A percentile compares a stretch with the other conserved stretches of the same genome.
Evolutionary conservation across 2,888 invertebrate genomes (phyloP).

Genomic region (Candidula unifasciata): DNA sequence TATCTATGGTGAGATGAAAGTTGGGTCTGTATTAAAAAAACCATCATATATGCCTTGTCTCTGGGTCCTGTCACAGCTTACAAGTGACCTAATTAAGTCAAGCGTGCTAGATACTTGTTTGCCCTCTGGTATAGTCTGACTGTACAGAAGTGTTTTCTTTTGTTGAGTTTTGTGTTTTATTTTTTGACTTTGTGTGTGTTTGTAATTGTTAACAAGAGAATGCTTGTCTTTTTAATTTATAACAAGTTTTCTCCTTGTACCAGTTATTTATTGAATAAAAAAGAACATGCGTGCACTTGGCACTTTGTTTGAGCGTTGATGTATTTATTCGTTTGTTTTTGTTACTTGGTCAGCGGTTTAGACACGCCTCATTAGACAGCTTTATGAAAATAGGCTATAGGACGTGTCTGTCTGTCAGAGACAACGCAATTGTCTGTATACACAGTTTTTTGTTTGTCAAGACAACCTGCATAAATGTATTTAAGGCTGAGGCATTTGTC

Average conservation of each 20-base stretch:
- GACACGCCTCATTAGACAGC: conserved; percentile 44
- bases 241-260: conserved; percentile 23
- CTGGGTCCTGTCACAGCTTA: background rate
- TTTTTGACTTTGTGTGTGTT: conserved; percentile 1
- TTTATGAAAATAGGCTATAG: conserved; percentile 1
- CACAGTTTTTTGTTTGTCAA: too few species aligned
- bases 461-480: too few species aligned
- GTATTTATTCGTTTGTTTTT: conserved; percentile 19
- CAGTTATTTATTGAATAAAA: conserved; percentile 32
- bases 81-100: background rate
- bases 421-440: background rate
- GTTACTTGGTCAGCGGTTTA: background rate
- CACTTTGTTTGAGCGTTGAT: conserved; percentile 13
- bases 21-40: background rate
- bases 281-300: conserved; percentile 13
- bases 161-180: conserved; percentile 5
- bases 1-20: background rate
- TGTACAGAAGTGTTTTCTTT: conserved; percentile 30
- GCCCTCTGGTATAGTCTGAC: background rate
- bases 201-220: conserved; percentile 41
- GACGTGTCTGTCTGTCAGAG: background rate
- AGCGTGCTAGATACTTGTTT: background rate
- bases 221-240: conserved; percentile 29
- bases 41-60: background rate
- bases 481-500: too few species aligned